Percentiles rank a stretch among this genome's conserved stretches.
These are phyloP conservation scores for Phymatocera aterrima DNA, from an alignment of 2,888 invertebrate species.

Conservation along the genomic window DNA sequence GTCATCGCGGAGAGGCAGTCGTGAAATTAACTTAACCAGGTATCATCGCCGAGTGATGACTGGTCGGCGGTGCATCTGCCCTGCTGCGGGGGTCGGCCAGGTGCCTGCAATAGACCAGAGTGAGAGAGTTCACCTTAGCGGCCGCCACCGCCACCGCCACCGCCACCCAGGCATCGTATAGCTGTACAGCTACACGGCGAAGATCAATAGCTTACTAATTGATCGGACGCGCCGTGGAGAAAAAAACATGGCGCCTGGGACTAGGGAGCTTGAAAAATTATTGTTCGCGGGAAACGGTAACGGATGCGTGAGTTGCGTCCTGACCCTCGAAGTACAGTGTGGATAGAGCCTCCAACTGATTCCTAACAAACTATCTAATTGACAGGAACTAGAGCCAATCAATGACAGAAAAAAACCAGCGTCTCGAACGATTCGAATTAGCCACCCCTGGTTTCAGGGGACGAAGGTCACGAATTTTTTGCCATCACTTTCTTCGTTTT, in stretches of 20 bases:
- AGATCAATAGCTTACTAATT: constrained; percentile 61
- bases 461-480: neutral
- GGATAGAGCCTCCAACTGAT: no score
- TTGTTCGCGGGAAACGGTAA: neutral
- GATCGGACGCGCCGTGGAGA: constrained; percentile 57
- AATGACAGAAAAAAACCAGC: neutral
- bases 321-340: neutral
- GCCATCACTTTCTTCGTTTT: neutral
- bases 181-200: constrained; percentile 6
- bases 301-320: constrained; percentile 27
- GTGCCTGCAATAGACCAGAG: no score
- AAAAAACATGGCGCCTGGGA: constrained; percentile 22
- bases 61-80: constrained; percentile 40
- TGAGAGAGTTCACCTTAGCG: constrained; percentile 9
- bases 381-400: neutral
- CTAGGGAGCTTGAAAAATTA: neutral
- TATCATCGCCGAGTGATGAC: constrained; percentile 42
- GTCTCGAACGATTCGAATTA: neutral
- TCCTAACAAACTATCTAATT: neutral
- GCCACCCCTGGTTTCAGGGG: neutral
- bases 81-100: constrained; percentile 45
- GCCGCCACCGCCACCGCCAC: no score
- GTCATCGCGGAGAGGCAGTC: constrained; percentile 37
- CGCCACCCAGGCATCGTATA: constrained; percentile 36
- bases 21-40: constrained; percentile 45